Evolutionary conservation across 2,113 vertebrate genomes (phyloP).

Genomic region (Epinephelus lanceolatus): DNA sequence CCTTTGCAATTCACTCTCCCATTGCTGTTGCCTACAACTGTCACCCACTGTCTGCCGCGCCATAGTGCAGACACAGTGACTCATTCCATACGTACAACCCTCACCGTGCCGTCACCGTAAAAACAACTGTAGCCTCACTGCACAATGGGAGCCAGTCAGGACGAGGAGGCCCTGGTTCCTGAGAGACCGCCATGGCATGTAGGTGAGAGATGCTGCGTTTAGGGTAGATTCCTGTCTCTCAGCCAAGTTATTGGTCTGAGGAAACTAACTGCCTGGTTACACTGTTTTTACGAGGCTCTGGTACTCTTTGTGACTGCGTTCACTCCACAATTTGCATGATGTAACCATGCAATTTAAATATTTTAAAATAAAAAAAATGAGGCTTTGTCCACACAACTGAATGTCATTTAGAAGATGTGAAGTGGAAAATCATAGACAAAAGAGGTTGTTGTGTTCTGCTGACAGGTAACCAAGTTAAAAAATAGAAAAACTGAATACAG

Average conservation of each 20-base stretch:
- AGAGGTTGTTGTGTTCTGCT: neutral
- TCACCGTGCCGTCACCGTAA: constrained; percentile 29
- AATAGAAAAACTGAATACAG: neutral
- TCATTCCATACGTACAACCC: constrained; percentile 23
- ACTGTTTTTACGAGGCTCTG: constrained; percentile 10
- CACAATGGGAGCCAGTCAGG: constrained; percentile 62
- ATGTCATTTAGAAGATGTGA: neutral
- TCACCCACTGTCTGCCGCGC: constrained; percentile 54
- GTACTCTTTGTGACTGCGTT: neutral
- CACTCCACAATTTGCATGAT: neutral
- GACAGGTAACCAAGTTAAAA: neutral
- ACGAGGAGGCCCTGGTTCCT: constrained; percentile 29
- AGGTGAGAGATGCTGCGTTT: constrained; percentile 58
- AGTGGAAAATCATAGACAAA: neutral
- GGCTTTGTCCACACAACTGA: neutral
- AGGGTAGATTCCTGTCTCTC: constrained; percentile 10
- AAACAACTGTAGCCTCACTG: constrained; percentile 43
- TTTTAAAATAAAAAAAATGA: neutral
- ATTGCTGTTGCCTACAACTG: constrained; percentile 53
- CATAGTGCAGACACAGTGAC: constrained; percentile 42
- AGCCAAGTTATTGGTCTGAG: constrained; percentile 24
- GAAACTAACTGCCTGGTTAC: constrained; percentile 15
- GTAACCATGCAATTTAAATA: neutral
- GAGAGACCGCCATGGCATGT: constrained; percentile 41
- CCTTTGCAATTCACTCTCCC: constrained; percentile 38